Evolutionary conservation across 2,797 vertebrate species (phyloP), one percentile per base, ranked within the genome.

Genomic region (Mallotus villosus): DNA sequence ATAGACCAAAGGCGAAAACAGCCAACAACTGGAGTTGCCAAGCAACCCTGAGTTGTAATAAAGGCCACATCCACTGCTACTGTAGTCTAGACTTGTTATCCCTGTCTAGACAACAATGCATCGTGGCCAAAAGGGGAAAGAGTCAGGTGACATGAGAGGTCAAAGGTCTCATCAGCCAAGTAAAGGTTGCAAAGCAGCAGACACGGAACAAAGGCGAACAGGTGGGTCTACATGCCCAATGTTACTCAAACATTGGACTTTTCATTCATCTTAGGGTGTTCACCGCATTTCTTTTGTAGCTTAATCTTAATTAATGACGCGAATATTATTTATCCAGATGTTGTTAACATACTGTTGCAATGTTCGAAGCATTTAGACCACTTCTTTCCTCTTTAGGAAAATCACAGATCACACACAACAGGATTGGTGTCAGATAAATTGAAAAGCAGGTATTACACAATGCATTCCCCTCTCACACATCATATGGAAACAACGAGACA

Each of bases 101-200:
- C 75, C 59, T 27, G 87, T 88, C 85, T 87, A 86, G 85, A 89
- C 82, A 8, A 27, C 4, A 57, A 62, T 4, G 46, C 72, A 68
- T 74, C 46, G 41, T 67, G 74, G 68, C 71, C 67, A 74, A 78
- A 75, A 71, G 73, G 37, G 70, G 19, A 59, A 71, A 81, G 73
- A 70, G 62, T 67, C 74, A 21, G 60, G 55, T 7, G 61, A 83
- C 85, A 84, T 78, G 76, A 74, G 62, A 19, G 84, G 82, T 84
- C 78, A 79, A 46, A 80, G 79, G 81, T 85, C 71, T 19, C n/a
- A 14, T 58, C n/a, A 63, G 22, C 59, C 34, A 72, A 57, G 70
- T 72, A 64, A 65, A 71, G 27, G 24, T 21, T 34, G 32, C 62
- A 22, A 25, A 12, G 17, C 32, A 4, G 41, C 19, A 25, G 49